Evolutionary conservation across 2,888 invertebrate genomes (phyloP).

Genomic region (Limnephilus lunatus): DNA sequence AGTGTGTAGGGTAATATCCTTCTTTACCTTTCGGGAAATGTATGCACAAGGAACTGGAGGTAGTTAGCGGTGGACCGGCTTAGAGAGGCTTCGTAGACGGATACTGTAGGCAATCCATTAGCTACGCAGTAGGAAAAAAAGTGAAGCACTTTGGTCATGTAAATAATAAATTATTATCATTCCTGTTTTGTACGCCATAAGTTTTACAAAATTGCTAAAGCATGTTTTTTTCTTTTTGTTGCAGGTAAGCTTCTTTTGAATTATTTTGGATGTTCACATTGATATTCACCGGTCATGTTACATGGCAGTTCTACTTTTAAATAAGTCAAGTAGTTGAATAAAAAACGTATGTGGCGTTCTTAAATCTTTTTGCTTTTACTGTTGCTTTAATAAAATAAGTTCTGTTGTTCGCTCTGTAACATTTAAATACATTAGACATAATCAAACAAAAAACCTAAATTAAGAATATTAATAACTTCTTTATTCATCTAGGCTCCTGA

Average conservation of each 20-base stretch:
- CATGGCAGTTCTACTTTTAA: neutral
- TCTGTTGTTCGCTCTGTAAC: neutral
- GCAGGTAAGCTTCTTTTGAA: neutral
- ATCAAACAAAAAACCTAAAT: neutral
- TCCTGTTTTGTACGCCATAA: neutral
- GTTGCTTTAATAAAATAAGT: neutral
- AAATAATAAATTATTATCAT: too few species aligned
- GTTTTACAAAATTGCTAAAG: neutral
- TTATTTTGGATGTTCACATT: too few species aligned
- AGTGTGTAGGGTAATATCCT: too few species aligned
- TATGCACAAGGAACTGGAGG: too few species aligned
- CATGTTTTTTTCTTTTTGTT: neutral
- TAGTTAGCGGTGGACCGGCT: too few species aligned
- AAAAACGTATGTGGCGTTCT: neutral
- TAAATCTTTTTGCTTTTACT: neutral
- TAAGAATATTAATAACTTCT: neutral
- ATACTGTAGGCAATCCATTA: too few species aligned
- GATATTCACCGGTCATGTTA: too few species aligned
- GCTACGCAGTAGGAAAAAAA: too few species aligned
- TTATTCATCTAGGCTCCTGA: neutral
- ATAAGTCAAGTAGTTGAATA: neutral
- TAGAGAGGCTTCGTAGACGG: too few species aligned
- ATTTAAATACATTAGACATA: neutral
- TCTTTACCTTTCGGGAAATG: too few species aligned
- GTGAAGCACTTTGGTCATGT: too few species aligned